A percentile compares a stretch with the other conserved stretches of the same genome.
phyloP scores from a whole-genome alignment of 2,888 invertebrate genomes.

The Eustalomyia histrio region DNA sequence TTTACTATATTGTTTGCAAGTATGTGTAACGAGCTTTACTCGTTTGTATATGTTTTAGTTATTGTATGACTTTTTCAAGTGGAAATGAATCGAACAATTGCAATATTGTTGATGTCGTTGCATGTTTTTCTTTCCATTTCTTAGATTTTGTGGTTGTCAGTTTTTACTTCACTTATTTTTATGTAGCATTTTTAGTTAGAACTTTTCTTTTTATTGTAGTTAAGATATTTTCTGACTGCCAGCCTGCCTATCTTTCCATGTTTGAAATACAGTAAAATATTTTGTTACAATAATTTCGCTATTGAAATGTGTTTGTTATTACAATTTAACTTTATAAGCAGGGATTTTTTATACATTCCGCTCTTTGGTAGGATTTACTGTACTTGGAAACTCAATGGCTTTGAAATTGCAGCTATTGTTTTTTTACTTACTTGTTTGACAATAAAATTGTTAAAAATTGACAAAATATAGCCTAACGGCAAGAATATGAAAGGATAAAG shows the following conservation, averaged over 20 bases:
- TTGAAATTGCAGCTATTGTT: neutral
- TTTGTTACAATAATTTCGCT: too few relatives aligned
- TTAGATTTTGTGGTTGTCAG: constrained; percentile 23
- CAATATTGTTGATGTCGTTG: constrained; percentile 51
- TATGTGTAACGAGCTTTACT: too few relatives aligned
- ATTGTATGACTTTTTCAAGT: constrained; percentile 72
- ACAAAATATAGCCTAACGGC: too few relatives aligned
- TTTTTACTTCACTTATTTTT: constrained; percentile 7
- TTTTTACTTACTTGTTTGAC: neutral
- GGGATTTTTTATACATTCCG: too few relatives aligned
- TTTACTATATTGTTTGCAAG: neutral
- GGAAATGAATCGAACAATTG: constrained; percentile 76
- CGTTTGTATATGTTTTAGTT: neutral
- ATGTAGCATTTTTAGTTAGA: neutral
- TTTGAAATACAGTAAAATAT: neutral
- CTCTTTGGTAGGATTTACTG: neutral
- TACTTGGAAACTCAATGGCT: neutral
- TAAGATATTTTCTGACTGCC: neutral
- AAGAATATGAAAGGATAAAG: too few relatives aligned
- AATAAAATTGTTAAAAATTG: too few relatives aligned
- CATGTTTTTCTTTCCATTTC: constrained; percentile 26
- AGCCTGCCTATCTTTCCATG: neutral
- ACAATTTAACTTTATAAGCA: too few relatives aligned
- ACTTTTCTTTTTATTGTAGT: neutral
- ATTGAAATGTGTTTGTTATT: too few relatives aligned